These are phyloP conservation scores for Acleris emargana DNA, from an alignment of 2,888 invertebrate genomes.

Conservation along the genomic window DNA sequence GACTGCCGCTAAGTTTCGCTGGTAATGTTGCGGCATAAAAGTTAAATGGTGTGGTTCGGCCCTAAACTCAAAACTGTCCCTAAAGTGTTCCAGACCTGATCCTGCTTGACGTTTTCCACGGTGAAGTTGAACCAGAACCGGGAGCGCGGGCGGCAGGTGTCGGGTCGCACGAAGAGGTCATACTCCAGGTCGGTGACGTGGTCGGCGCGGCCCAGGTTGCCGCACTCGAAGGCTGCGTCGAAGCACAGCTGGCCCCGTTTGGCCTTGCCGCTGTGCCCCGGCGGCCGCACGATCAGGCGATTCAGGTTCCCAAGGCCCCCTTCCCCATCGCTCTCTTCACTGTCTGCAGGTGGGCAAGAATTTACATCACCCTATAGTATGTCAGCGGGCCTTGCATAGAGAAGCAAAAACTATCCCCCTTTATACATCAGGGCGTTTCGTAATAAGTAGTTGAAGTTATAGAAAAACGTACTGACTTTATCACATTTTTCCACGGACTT, in stretches of 20 bases:
- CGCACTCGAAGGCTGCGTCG: slow-evolving; percentile 98
- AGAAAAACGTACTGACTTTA: too few relatives aligned
- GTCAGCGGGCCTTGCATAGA: too few relatives aligned
- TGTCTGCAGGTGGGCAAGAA: slow-evolving; percentile 81
- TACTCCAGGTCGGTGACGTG: slow-evolving; percentile 97
- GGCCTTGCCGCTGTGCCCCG: slow-evolving; percentile 97
- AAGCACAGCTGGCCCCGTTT: slow-evolving; percentile 98
- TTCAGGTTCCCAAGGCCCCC: slow-evolving; percentile 97
- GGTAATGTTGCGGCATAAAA: too few relatives aligned
- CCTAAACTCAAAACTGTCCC: too few relatives aligned
- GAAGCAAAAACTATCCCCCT: too few relatives aligned
- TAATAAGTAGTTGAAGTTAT: too few relatives aligned
- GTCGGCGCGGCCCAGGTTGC: slow-evolving; percentile 98
- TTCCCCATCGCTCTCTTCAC: slow-evolving; percentile 96
- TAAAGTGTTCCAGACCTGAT: slow-evolving; percentile 86
- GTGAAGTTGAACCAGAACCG: slow-evolving; percentile 99
- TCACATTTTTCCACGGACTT: too few relatives aligned
- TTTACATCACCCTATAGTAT: too few relatives aligned
- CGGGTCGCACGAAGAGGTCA: slow-evolving; percentile 97
- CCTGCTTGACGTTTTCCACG: slow-evolving; percentile 96
- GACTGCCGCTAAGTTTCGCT: too few relatives aligned
- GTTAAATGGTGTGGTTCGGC: too few relatives aligned
- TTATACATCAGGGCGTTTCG: too few relatives aligned
- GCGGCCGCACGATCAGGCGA: slow-evolving; percentile 93
- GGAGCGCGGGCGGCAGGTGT: slow-evolving; percentile 96